Conservation (phyloP, 2,113 vertebrate genomes). For the Anguilla japonica region DNA sequence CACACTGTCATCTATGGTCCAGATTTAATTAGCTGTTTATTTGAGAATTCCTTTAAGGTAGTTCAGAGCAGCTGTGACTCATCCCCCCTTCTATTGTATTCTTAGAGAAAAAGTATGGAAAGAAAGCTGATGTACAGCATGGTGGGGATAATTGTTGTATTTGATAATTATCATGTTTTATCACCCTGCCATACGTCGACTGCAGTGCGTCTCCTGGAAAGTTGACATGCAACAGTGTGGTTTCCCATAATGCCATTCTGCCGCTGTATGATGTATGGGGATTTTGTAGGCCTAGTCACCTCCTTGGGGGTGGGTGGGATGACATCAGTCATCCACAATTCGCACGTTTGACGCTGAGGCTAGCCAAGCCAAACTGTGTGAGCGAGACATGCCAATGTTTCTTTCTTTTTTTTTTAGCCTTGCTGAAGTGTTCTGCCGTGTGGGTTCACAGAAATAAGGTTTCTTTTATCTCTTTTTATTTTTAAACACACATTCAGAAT, state of each 20-base stretch:
- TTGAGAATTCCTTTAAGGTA: background rate
- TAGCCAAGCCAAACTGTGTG: background rate
- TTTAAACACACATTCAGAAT: background rate
- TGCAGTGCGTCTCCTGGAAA: background rate
- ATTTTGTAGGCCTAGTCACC: background rate
- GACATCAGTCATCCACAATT: background rate
- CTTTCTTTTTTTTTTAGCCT: background rate
- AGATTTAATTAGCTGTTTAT: background rate
- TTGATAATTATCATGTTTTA: too few species aligned
- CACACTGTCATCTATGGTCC: background rate
- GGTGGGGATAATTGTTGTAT: too few species aligned
- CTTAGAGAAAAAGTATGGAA: too few species aligned
- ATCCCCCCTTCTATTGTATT: too few species aligned
- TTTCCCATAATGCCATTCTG: background rate
- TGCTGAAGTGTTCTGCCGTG: background rate
- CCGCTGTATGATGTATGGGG: background rate
- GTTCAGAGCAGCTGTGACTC: background rate
- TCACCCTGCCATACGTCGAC: background rate
- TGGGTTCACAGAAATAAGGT: background rate
- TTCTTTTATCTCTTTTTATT: background rate
- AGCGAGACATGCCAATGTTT: background rate
- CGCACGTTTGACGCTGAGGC: background rate
- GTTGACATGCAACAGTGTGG: background rate
- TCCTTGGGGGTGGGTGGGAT: background rate
- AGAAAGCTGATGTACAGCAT: too few species aligned